Conservation (phyloP, 92 coral and sea anemone genomes). For the Heliopora coerulea region DNA sequence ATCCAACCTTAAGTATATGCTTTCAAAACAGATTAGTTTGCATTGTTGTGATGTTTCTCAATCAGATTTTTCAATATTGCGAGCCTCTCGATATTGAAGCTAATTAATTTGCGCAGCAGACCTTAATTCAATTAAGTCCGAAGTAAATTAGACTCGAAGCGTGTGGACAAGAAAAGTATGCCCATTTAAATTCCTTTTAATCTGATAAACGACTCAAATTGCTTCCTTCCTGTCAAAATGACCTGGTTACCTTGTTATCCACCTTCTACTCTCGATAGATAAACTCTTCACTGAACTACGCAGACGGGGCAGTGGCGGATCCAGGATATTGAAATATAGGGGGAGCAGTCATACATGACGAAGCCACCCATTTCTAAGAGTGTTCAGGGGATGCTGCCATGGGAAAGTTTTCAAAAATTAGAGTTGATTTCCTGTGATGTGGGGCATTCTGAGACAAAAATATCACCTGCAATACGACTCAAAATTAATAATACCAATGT, state of each 20-base stretch:
- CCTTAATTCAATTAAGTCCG: conserved; percentile 32
- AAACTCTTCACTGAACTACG: too few relatives aligned
- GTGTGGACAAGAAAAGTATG: conserved; percentile 34
- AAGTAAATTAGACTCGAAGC: conserved; percentile 14
- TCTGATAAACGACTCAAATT: conserved; percentile 29
- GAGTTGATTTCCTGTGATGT: too few relatives aligned
- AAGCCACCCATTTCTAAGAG: too few relatives aligned
- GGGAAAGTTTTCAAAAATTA: too few relatives aligned
- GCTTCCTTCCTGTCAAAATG: neutral
- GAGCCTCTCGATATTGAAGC: neutral
- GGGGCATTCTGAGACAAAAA: too few relatives aligned
- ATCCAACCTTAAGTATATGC: neutral
- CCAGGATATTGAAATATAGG: too few relatives aligned
- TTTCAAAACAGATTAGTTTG: too few relatives aligned
- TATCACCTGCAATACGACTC: too few relatives aligned
- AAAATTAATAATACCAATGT: too few relatives aligned
- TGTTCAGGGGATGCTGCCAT: too few relatives aligned
- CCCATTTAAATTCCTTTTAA: conserved; percentile 32
- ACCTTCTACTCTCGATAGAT: neutral
- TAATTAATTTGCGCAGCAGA: conserved; percentile 41
- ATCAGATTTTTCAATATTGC: conserved; percentile 2
- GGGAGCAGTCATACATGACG: too few relatives aligned
- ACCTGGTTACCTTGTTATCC: neutral
- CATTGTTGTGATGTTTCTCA: neutral
- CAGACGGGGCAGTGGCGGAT: too few relatives aligned